These are phyloP conservation scores for Actenoides lindsayi DNA, from an alignment of 2,113 vertebrate genomes.

Conservation along the genomic window DNA sequence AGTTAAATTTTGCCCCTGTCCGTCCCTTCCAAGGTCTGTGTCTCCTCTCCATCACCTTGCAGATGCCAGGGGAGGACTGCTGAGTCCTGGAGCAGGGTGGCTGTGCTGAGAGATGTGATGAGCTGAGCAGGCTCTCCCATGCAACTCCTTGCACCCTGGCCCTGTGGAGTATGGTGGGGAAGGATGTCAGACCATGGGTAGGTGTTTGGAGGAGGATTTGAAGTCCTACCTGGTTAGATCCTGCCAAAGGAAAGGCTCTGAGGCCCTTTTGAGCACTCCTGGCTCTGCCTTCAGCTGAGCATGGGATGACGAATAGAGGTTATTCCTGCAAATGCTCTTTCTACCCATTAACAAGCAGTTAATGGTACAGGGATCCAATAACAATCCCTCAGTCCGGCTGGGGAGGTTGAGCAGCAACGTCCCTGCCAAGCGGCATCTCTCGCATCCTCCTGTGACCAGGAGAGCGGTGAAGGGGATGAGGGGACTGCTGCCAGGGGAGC, in stretches of 20 bases:
- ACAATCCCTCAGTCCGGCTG: not conserved
- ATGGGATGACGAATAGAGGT: not conserved
- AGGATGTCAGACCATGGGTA: not conserved
- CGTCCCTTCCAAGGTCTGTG: not conserved
- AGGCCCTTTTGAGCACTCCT: not conserved
- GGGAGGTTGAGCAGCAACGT: not conserved
- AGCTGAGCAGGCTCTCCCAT: not conserved
- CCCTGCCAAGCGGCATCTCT: not conserved
- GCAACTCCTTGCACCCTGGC: not conserved
- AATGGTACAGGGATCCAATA: slow-evolving; percentile 10
- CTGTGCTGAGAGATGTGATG: fast-evolving
- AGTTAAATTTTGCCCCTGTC: not conserved
- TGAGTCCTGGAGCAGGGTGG: not conserved
- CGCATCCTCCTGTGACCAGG: not conserved
- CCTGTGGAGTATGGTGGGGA: not conserved
- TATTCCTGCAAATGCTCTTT: slow-evolving; percentile 23
- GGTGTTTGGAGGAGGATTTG: not conserved
- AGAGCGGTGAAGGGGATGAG: not conserved
- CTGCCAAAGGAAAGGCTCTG: not conserved
- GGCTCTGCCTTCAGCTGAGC: not conserved
- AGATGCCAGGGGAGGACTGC: not conserved
- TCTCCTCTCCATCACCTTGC: not conserved
- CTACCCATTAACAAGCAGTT: slow-evolving; percentile 22
- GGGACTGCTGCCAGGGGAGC: not conserved
- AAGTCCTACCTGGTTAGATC: not conserved